A percentile compares a stretch with the other conserved stretches of the same genome.
phyloP scores from a whole-genome alignment of 2,113 vertebrate genomes.

The Emydocephalus ijimae region DNA sequence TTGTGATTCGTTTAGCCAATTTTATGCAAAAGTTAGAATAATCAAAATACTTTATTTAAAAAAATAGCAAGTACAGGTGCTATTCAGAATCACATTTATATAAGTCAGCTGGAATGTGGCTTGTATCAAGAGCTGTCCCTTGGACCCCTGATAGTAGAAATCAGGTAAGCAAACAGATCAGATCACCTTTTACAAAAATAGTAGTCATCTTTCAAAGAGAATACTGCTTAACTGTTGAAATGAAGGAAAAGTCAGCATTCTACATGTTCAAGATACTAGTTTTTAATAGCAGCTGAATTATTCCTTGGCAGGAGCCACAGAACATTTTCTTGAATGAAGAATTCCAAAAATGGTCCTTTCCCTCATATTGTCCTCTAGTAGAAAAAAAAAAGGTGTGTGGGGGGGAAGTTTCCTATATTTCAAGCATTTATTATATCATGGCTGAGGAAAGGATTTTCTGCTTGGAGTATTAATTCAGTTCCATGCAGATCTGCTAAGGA shows the following conservation, averaged over 20 bases:
- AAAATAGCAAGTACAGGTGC: slow-evolving; percentile 74
- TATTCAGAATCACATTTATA: slow-evolving; percentile 70
- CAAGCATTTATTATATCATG: slow-evolving; percentile 72
- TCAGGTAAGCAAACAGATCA: slow-evolving; percentile 73
- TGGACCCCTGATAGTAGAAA: slow-evolving; percentile 69
- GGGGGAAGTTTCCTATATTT: slow-evolving; percentile 66
- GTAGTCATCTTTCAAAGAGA: slow-evolving; percentile 79
- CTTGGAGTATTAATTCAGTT: slow-evolving; percentile 70
- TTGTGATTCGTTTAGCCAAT: slow-evolving; percentile 72
- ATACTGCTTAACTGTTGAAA: slow-evolving; percentile 79
- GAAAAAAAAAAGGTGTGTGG: not conserved
- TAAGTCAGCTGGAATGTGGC: slow-evolving; percentile 67
- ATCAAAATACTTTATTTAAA: slow-evolving; percentile 73
- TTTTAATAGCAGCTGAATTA: slow-evolving; percentile 84
- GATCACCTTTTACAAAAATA: slow-evolving; percentile 80
- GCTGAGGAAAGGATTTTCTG: slow-evolving; percentile 66
- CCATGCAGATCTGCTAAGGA: slow-evolving; percentile 46
- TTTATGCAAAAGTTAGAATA: slow-evolving; percentile 72
- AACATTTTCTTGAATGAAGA: slow-evolving; percentile 73
- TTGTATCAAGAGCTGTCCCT: slow-evolving; percentile 77
- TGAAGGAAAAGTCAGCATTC: slow-evolving; percentile 79
- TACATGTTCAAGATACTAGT: slow-evolving; percentile 79
- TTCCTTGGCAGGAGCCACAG: slow-evolving; percentile 72
- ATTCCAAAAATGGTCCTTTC: slow-evolving; percentile 72
- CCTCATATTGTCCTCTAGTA: slow-evolving; percentile 73